phyloP scores from a whole-genome alignment of 2,888 invertebrate genomes.

The Gnatocerus cornutus region DNA sequence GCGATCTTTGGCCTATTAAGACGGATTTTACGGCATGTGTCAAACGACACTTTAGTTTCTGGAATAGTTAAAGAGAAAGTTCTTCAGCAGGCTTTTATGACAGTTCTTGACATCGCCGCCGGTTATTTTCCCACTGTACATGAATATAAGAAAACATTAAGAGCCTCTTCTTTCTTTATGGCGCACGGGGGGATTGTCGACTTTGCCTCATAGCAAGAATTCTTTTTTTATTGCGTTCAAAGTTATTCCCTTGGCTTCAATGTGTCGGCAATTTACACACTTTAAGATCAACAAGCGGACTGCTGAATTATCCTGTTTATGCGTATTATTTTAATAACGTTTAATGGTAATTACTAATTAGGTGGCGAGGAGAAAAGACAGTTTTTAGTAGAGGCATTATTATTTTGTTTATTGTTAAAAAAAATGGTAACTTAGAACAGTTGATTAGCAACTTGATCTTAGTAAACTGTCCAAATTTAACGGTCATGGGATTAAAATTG shows the following conservation, averaged over 20 bases:
- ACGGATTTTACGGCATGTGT: conserved; percentile 30
- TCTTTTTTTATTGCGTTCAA: conserved; percentile 59
- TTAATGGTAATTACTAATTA: too few species aligned
- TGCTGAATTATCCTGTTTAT: conserved; percentile 14
- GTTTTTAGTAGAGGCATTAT: too few species aligned
- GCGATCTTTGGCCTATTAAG: conserved; percentile 19
- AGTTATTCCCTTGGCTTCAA: conserved; percentile 58
- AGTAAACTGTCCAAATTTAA: too few species aligned
- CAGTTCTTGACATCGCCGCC: conserved; percentile 38
- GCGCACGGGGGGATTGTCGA: conserved; percentile 61
- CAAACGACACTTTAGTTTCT: conserved; percentile 43
- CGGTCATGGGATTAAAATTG: too few species aligned
- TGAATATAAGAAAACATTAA: conserved; percentile 63
- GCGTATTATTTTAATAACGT: too few species aligned
- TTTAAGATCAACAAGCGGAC: conserved; percentile 53
- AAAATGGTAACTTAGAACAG: too few species aligned
- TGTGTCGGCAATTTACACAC: conserved; percentile 58
- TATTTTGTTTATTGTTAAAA: too few species aligned
- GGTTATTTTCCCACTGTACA: conserved; percentile 49
- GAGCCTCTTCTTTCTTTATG: conserved; percentile 60
- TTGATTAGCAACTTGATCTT: too few species aligned
- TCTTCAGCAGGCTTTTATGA: conserved; percentile 40
- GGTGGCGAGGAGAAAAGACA: too few species aligned
- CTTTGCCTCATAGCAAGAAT: conserved; percentile 55
- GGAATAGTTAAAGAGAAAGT: conserved; percentile 39